Base-by-base conservation (phyloP, 2,797 vertebrate genomes). In the Eremophila alpestris region DNA sequence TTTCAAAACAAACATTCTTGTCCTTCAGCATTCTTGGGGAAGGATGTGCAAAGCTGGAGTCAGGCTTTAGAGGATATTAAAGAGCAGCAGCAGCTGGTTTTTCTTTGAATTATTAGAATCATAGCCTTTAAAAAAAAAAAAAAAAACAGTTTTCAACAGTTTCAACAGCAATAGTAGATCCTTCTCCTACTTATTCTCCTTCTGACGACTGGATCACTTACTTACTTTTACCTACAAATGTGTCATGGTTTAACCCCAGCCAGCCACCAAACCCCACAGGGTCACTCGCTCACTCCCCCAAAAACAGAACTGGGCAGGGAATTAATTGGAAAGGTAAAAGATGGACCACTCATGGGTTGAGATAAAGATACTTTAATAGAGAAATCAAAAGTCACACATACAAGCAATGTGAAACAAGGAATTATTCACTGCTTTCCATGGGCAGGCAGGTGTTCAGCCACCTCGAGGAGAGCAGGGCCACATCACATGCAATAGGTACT, bases 201-300 rank as follows among this genome's bases (percentile, higher is more conserved):
- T 59, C 14, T 70, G 41, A 62, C 12, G 21, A 51, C 8, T 22
- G 19, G 16, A 52, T 65, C 17, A 51, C 11, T 91, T 59, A 43
- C 12, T 70, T 64, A 48, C 9, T 56, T 46, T 36, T 36, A 38
- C 10, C 17, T 64, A 22, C 30, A 70, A 80, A 46, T 3, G 2
- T 34, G 24, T 18, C 2, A 2, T 34, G 26, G 20, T 30, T 77
- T 77, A 48, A 62, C 16, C 6, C 24, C 73, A 60, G 16, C 1
- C 24, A 68, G 29, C 5, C 29, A 46, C 13, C 1, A 0, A 76
- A 16, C 6, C 7, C 16, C 29, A 60, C 0, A 0, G 0, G 0
- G 7, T 11, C 2, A 13, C 11, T 38, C 30, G 32, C 29, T 40
- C 22, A 38, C 7, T 45, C 19, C 13, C 11, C 16, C 9, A 46